Conservation (phyloP, 2,888 invertebrate genomes). For the Sphinx pinastri region DNA sequence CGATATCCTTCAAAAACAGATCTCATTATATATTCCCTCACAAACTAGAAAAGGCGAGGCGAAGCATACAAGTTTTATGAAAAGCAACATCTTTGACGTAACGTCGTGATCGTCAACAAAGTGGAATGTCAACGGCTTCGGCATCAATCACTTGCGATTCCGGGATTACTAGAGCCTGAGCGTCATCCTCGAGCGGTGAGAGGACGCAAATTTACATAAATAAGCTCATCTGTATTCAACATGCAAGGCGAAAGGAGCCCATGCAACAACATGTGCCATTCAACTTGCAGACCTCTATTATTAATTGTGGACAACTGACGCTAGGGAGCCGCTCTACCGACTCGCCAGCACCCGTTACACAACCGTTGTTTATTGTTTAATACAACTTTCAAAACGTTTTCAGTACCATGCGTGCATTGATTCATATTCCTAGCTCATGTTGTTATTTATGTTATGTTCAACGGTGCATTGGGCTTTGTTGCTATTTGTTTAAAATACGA, state of each 20-base stretch:
- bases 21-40: constrained; percentile 1
- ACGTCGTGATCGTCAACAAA: constrained; percentile 50
- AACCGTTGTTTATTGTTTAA: constrained; percentile 66
- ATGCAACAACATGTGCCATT: constrained; percentile 81
- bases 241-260: constrained; percentile 69
- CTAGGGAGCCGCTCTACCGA: constrained; percentile 58
- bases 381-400: constrained; percentile 57
- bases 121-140: constrained; percentile 65
- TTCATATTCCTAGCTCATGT: constrained; percentile 47
- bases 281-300: constrained; percentile 79
- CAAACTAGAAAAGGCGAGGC: background rate
- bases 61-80: constrained; percentile 10
- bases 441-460: background rate
- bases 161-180: constrained; percentile 68
- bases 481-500: constrained; percentile 29
- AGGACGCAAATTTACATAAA: constrained; percentile 77
- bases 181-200: constrained; percentile 65
- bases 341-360: constrained; percentile 45
- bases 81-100: constrained; percentile 26
- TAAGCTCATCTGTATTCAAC: constrained; percentile 81
- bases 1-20: constrained; percentile 1
- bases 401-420: constrained; percentile 56
- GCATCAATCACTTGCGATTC: constrained; percentile 77
- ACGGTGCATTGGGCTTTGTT: constrained; percentile 5
- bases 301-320: constrained; percentile 78